A percentile compares a stretch with the other conserved stretches of the same genome.
These are phyloP conservation scores for Sorex maritimensis DNA, from an alignment of 2,797 vertebrate genomes.

Conservation along the genomic window DNA sequence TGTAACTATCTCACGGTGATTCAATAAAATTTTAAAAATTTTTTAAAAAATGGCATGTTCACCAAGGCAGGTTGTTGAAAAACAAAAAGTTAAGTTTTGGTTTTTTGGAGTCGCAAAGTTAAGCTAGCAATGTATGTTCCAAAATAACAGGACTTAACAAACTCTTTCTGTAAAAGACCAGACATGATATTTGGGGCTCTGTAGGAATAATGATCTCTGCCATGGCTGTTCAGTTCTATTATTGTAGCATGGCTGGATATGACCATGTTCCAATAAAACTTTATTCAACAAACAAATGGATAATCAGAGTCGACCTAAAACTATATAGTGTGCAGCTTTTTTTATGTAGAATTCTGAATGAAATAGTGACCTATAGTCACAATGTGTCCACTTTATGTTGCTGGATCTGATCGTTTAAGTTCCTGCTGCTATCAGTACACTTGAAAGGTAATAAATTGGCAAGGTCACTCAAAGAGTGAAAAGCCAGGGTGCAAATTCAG, in stretches of 20 bases:
- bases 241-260: neutral
- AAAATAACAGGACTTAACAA: neutral
- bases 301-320: neutral
- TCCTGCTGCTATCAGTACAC: neutral
- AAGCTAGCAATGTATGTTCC: neutral
- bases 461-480: neutral
- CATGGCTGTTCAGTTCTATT: neutral
- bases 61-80: neutral
- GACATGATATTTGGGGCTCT: neutral
- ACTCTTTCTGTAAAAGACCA: neutral
- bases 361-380: neutral
- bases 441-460: neutral
- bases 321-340: neutral
- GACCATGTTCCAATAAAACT: conserved; percentile 25
- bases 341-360: neutral
- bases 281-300: conserved; percentile 12
- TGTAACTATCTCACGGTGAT: too few relatives aligned
- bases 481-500: neutral
- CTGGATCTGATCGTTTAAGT: neutral
- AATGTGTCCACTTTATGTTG: neutral
- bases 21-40: too few relatives aligned
- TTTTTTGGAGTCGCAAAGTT: neutral
- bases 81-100: conserved; percentile 3
- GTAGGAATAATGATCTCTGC: neutral
- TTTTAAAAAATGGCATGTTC: neutral